Base-by-base conservation (phyloP, 2,888 invertebrate genomes). In the Dioctria rufipes region DNA sequence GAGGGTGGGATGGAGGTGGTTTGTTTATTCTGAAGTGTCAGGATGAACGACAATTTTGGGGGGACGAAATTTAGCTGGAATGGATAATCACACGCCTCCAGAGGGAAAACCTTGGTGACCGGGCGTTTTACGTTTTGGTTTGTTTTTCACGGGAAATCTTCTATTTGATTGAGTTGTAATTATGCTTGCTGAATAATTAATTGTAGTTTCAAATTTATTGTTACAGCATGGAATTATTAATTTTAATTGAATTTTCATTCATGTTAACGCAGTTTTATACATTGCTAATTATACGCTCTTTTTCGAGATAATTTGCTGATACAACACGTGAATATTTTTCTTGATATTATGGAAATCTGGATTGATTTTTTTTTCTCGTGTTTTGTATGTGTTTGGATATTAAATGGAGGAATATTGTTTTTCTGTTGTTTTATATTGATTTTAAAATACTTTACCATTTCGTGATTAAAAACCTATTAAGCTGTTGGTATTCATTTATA, bases 221-320 rank as follows among this genome's bases (percentile, higher is more conserved):
- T 71, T 39, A 51, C 71, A 37, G 71, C 9, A 6, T 40, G 54
- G 40, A 71, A 71, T 71, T 71, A 71, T 71, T 71, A 71, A 71
- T 71, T 71, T 71, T 71, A 51, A 71, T 71, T 71, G 51, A 51
- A 71, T 71, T 71, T 51, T 71, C 54, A 71, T 71, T 71, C 51
- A 71, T 54, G 40, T 71, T 49, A 71, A 71, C 49, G 40, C 3
- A 71, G 71, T 71, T 71, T 71, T 54, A 71, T 71, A 25, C 9
- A 46, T 51, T 40, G 54, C 71, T 71, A 71, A 71, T 71, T 71
- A 51, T 46, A 71, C 8, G 46, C 46, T 46, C 46, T 46, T 46
- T 46, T 46, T 46, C 8, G 5, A 46, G 46, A 46, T 46, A 46
- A 46, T 46, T 46, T 8, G 8, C 46, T 5, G 46, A 46, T 46